Conservation (phyloP, 2,888 invertebrate genomes). For the Tetanocera ferruginea region DNA sequence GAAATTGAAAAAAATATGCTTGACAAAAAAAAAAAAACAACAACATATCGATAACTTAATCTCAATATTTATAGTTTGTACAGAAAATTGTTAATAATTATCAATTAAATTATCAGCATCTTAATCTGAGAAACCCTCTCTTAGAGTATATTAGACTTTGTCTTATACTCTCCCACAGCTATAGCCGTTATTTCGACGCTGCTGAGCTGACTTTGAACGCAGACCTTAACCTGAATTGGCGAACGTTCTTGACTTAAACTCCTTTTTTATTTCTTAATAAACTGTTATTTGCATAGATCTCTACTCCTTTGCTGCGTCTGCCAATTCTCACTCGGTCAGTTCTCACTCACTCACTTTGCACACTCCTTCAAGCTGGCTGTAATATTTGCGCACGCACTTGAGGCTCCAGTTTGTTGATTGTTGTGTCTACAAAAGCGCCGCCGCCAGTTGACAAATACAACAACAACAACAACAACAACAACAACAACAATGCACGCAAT, state of each 20-base stretch:
- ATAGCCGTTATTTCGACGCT: background rate
- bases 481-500: background rate
- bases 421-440: constrained; percentile 28
- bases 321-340: background rate
- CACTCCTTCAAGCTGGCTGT: background rate
- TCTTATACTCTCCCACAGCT: background rate
- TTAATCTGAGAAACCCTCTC: background rate
- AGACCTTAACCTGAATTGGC: no score
- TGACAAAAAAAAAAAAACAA: background rate
- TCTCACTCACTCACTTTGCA: background rate
- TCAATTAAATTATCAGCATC: no score
- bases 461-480: background rate
- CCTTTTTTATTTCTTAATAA: no score
- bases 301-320: background rate
- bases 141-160: background rate
- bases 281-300: background rate
- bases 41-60: background rate
- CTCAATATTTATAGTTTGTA: background rate
- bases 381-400: constrained; percentile 31
- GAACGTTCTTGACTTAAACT: no score
- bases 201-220: background rate
- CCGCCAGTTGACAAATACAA: constrained; percentile 27
- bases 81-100: no score
- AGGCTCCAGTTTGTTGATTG: constrained; percentile 5
- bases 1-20: background rate